Evolutionary conservation across 2,888 invertebrate genomes (phyloP), one percentile per base, ranked within the genome.

Genomic region (Ophioninae sp.): DNA sequence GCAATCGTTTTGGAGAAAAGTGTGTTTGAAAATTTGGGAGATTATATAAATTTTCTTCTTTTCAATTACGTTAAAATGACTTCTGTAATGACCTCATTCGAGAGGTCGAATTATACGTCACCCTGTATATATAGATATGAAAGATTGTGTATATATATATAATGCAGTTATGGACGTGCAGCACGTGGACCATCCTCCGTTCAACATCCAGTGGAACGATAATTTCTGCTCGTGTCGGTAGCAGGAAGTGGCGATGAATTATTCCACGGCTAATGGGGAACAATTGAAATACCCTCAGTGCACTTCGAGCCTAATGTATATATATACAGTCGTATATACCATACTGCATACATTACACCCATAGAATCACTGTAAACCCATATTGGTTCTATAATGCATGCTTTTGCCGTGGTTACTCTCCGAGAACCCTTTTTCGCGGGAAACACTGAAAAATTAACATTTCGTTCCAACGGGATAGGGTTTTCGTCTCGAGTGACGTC

Each of bases 211-310:
- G 79, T 22, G 37, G 76, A 64, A 72, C 76, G 71, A 87, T 89
- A 87, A 90, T 88, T 90, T 86, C 87, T 87, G 88, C 85, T 88
- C 86, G 85, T 85, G 87, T 88, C 88, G 86, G 87, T 87, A 87
- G 84, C 88, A 88, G 87, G 87, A 87, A 86, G 85, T 84, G 39
- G 85, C 84, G 88, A 88, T 89, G 88, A 90, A 90, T 90, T 90
- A 90, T 90, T 89, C 89, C 83, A 80, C 82, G 85, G 85, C 85
- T 90, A 90, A 89, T 89, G 88, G 87, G 83, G 88, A 86, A 88
- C 88, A 89, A 91, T 88, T 88, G 88, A 88, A 88, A 89, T 89
- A 88, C 88, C 88, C 88, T 88, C 86, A 85, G 87, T 86, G 86
- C 77, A 82, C 82, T 79, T 82, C 79, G 65, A 58, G 69, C 56